These are phyloP conservation scores for Oryzias dopingdopingensis DNA, from an alignment of 2,797 vertebrate genomes.

Conservation along the genomic window DNA sequence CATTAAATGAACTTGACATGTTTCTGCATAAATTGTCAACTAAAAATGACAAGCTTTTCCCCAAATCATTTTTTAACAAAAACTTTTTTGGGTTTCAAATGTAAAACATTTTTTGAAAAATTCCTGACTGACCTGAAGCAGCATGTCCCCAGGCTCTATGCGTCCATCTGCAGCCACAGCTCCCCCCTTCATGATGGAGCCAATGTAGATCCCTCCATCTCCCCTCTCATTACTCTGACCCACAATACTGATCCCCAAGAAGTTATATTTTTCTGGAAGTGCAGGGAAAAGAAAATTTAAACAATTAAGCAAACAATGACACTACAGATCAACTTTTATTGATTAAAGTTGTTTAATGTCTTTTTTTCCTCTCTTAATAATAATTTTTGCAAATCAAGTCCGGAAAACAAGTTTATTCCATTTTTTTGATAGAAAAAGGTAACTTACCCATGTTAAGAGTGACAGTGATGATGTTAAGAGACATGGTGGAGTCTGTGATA, in stretches of 20 bases:
- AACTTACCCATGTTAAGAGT: slow-evolving; percentile 98
- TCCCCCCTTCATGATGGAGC: slow-evolving; percentile 88
- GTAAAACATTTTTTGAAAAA: too few species aligned
- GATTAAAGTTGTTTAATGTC: neutral
- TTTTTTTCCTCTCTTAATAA: neutral
- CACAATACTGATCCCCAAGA: slow-evolving; percentile 92
- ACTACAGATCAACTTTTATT: neutral
- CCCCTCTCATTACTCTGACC: slow-evolving; percentile 93
- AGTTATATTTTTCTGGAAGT: slow-evolving; percentile 84
- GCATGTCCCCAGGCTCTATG: slow-evolving; percentile 83
- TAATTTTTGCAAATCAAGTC: too few species aligned
- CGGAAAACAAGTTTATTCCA: neutral
- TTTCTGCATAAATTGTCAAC: too few species aligned
- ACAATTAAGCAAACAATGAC: neutral
- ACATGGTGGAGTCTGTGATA: slow-evolving; percentile 98
- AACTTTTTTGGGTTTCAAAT: neutral
- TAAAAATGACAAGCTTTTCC: neutral
- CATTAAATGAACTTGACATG: too few species aligned
- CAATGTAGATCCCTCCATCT: slow-evolving; percentile 92
- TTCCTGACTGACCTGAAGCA: slow-evolving; percentile 75
- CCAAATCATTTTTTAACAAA: slow-evolving; percentile 7
- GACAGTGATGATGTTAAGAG: slow-evolving; percentile 97
- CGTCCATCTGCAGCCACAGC: slow-evolving; percentile 90
- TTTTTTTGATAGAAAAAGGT: neutral
- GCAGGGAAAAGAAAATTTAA: neutral